Evolutionary conservation across 2,888 invertebrate genomes (phyloP).

Genomic region (Troglohyphantes excavatus): DNA sequence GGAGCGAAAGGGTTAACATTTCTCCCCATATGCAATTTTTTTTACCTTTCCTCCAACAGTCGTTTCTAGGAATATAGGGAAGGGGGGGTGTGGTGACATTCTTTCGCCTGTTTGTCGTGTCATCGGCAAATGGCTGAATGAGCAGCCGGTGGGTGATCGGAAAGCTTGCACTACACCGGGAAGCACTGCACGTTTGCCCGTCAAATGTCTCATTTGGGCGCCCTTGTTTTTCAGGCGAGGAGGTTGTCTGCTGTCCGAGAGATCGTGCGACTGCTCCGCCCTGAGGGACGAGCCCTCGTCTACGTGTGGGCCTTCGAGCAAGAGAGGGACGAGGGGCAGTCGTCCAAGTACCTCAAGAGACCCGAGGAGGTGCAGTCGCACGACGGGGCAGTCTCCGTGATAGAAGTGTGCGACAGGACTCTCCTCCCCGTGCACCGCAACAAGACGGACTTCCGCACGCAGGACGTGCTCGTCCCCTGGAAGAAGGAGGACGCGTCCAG

Average conservation of each 20-base stretch:
- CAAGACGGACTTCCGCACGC: constrained; percentile 93
- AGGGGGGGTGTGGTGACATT: too few relatives aligned
- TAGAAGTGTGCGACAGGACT: background rate
- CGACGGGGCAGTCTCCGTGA: constrained; percentile 6
- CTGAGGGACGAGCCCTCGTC: constrained; percentile 90
- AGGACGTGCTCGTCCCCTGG: constrained; percentile 98
- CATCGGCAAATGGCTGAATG: too few relatives aligned
- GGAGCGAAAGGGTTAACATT: too few relatives aligned
- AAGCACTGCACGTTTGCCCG: too few relatives aligned
- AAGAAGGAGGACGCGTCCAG: constrained; percentile 85
- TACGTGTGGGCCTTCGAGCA: constrained; percentile 99
- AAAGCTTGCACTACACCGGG: too few relatives aligned
- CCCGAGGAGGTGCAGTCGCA: background rate
- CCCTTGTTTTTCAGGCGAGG: constrained; percentile 86
- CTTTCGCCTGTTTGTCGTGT: too few relatives aligned
- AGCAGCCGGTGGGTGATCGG: too few relatives aligned
- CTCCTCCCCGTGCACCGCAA: constrained; percentile 91
- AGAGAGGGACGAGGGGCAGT: constrained; percentile 85
- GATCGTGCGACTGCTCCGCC: constrained; percentile 88
- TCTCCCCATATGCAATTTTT: too few relatives aligned
- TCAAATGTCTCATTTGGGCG: too few relatives aligned
- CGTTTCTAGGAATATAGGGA: too few relatives aligned
- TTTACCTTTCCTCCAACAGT: too few relatives aligned
- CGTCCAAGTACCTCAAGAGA: constrained; percentile 87
- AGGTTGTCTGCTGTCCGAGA: constrained; percentile 89